Conservation (phyloP, 2,797 vertebrate genomes). For the Sebastes itinus region DNA sequence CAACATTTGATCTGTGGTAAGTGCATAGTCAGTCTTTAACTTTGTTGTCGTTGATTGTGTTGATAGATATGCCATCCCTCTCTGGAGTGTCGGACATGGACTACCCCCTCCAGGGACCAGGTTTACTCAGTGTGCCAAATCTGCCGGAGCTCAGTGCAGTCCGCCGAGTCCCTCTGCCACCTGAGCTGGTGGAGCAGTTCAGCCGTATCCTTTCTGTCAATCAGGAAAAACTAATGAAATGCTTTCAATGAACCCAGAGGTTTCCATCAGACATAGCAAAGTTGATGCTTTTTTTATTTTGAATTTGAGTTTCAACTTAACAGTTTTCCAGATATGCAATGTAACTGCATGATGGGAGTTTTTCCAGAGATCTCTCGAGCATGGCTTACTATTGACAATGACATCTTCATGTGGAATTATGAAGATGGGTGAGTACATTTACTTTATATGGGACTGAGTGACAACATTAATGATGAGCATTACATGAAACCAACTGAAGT, state of each 20-base stretch:
- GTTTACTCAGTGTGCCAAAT: conserved; percentile 89
- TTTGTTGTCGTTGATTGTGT: conserved; percentile 15
- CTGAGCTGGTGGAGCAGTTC: conserved; percentile 97
- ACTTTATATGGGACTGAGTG: not conserved
- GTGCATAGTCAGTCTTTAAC: not conserved
- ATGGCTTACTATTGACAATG: conserved; percentile 98
- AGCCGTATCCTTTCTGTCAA: conserved; percentile 91
- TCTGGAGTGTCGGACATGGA: conserved; percentile 98
- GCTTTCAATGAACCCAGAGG: not conserved
- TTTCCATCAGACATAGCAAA: not conserved
- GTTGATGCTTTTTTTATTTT: not conserved
- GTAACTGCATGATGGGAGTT: conserved; percentile 99
- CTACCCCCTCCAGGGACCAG: conserved; percentile 95
- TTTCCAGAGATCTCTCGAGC: conserved; percentile 95
- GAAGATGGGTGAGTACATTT: conserved; percentile 92
- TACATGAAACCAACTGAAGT: not conserved
- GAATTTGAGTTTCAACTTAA: conserved; percentile 59
- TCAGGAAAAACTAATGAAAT: not conserved
- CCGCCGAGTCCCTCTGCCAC: conserved; percentile 92
- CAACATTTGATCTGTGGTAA: not conserved
- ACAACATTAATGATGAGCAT: not conserved
- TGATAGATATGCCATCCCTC: conserved; percentile 89
- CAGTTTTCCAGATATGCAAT: conserved; percentile 92
- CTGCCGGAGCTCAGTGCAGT: conserved; percentile 94
- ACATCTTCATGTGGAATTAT: conserved; percentile 99